These are phyloP conservation scores for Apeltes quadracus DNA, from an alignment of 2,113 vertebrate genomes.

Conservation along the genomic window DNA sequence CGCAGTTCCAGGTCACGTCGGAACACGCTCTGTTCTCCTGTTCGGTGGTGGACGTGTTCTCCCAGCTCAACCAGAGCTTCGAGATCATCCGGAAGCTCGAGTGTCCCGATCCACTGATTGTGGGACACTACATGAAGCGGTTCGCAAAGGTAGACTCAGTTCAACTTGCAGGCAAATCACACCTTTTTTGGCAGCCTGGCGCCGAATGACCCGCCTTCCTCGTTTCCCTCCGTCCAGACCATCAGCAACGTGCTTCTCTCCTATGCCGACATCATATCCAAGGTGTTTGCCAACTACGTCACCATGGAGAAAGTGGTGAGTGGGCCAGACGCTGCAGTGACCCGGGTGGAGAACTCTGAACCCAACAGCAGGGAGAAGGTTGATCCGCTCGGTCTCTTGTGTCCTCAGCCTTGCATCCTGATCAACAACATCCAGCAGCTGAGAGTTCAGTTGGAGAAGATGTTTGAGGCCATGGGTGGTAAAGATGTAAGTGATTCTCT, in stretches of 20 bases:
- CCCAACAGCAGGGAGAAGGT: not conserved
- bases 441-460: constrained; percentile 95
- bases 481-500: constrained; percentile 84
- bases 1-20: constrained; percentile 96
- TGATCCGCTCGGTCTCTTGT: constrained; percentile 17
- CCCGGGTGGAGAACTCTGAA: not conserved
- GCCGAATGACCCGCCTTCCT: not conserved
- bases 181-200: not conserved
- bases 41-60: constrained; percentile 98
- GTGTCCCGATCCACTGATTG: constrained; percentile 96
- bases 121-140: constrained; percentile 96
- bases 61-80: constrained; percentile 99
- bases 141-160: constrained; percentile 91
- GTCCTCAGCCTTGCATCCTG: constrained; percentile 88
- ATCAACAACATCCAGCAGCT: constrained; percentile 99
- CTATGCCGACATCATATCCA: constrained; percentile 94
- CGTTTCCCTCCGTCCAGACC: constrained; percentile 81
- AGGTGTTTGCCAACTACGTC: constrained; percentile 92
- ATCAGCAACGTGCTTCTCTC: constrained; percentile 98
- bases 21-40: constrained; percentile 98
- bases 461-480: constrained; percentile 98
- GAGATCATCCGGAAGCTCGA: constrained; percentile 99
- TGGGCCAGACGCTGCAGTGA: not conserved
- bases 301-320: constrained; percentile 95
- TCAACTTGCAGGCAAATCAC: not conserved